Evolutionary conservation across 2,113 vertebrate genomes (phyloP), one percentile per base, ranked within the genome.

Genomic region (Anthoscopus minutus): DNA sequence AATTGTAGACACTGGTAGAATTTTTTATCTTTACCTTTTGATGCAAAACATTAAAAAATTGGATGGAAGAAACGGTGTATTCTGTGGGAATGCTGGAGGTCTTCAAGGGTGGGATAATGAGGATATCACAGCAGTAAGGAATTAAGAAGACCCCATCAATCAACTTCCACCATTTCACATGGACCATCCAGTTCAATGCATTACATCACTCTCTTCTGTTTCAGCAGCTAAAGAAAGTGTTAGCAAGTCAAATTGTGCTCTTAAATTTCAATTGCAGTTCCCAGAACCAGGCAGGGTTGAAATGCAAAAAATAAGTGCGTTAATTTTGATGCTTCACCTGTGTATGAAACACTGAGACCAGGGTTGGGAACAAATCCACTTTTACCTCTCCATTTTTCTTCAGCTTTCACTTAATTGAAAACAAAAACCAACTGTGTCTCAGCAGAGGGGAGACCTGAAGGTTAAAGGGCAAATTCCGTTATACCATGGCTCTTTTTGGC

Each of bases 11-110:
- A 96, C 84, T 96, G 86, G 86, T 95, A 94, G 95, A 97, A 97
- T 97, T 97, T 97, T 98, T 97, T 96, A 97, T 97, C 96, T 98
- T 97, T 94, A 87, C 89, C 95, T 97, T 97, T 95, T 96, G 86
- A 92, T 82, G 84, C 13, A 83, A 92, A 94, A 56, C 80, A 89
- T 67, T 57, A 86, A 94, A 95, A 92, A 94, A 74, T 73, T 95
- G 95, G 78, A 73, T 82, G 51, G 85, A 92, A 61, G 87, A 91
- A 92, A 91, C 72, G 27, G 69, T 80, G 66, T 51, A 91, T 89
- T 91, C 91, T 94, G 40, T 94, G 70, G 62, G 86, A 94, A 92
- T 80, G 62, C 57, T 94, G 66, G 77, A 78, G 94, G 81, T 93
- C 89, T 95, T 84, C 6, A 17, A 78, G 69, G 48, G 65, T 33